Evolutionary conservation across 2,113 vertebrate genomes (phyloP).

Genomic region (Crotalus tigris): DNA sequence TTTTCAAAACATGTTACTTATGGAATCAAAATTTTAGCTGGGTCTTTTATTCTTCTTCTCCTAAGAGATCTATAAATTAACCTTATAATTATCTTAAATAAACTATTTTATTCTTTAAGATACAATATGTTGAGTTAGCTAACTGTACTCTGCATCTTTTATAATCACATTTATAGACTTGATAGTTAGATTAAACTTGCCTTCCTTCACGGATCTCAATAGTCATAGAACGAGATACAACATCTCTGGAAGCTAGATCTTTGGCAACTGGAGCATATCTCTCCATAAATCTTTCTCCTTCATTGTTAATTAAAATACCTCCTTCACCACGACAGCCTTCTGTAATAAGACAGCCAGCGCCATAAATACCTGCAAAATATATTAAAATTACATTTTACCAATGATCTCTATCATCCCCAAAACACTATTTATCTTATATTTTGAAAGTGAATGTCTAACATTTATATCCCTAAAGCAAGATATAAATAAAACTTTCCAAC

Average conservation of each 20-base stretch:
- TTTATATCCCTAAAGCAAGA: background rate
- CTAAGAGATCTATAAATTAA: background rate
- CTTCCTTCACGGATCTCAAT: slow-evolving; percentile 97
- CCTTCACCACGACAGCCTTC: slow-evolving; percentile 97
- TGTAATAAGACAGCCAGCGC: slow-evolving; percentile 95
- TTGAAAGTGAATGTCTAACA: background rate
- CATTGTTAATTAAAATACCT: slow-evolving; percentile 94
- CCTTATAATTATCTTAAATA: background rate
- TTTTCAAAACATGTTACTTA: background rate
- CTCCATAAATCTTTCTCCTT: slow-evolving; percentile 98
- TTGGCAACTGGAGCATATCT: slow-evolving; percentile 96
- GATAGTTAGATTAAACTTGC: slow-evolving; percentile 62
- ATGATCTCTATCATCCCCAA: background rate
- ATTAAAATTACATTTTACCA: background rate
- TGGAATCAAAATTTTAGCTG: background rate
- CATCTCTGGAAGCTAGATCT: slow-evolving; percentile 94
- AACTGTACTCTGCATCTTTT: background rate
- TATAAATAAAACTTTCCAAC: background rate
- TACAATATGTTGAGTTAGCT: background rate
- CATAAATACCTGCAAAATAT: slow-evolving; percentile 85
- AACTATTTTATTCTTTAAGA: background rate
- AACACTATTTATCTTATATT: background rate
- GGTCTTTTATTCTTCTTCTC: background rate
- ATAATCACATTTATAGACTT: background rate
- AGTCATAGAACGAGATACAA: slow-evolving; percentile 96